These are phyloP conservation scores for Acanthaster planci DNA, from an alignment of 35 echinoderm and acorn worm species.

Conservation along the genomic window DNA sequence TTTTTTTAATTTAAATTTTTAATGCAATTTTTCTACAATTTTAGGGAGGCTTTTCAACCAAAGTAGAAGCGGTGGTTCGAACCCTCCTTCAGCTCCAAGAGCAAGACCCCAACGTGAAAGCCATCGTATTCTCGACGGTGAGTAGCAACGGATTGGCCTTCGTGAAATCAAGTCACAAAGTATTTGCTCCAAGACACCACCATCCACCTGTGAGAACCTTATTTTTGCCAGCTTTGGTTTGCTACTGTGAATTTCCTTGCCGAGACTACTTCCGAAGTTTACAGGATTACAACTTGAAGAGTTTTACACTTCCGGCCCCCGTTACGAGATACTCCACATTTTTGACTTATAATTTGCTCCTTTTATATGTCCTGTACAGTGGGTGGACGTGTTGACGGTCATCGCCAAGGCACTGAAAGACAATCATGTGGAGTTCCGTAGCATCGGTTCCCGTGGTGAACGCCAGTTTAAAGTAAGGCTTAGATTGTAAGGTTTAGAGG, in stretches of 20 bases:
- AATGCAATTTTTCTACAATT: constrained; percentile 6
- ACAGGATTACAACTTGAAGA: no score
- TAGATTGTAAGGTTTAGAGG: no score
- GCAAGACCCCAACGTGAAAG: constrained; percentile 70
- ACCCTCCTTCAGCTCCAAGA: constrained; percentile 58
- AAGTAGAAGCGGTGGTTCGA: constrained; percentile 90
- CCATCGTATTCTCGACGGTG: constrained; percentile 94
- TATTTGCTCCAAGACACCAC: no score
- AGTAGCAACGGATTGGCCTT: no score
- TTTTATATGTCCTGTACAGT: constrained; percentile 62
- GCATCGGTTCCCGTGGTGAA: constrained; percentile 54
- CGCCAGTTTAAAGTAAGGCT: constrained; percentile 35
- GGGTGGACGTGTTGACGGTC: constrained; percentile 81
- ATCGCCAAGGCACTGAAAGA: constrained; percentile 65
- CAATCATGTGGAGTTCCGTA: constrained; percentile 60
- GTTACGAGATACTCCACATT: no score
- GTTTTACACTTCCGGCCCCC: no score
- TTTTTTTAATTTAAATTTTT: background rate
- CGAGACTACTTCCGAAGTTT: no score
- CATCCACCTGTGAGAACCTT: no score
- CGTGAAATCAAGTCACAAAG: no score
- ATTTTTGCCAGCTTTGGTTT: no score
- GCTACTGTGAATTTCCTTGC: no score
- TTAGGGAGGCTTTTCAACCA: constrained; percentile 84
- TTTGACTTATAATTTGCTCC: background rate